phyloP scores from a whole-genome alignment of 2,113 vertebrate species.

The Burhinus oedicnemus region DNA sequence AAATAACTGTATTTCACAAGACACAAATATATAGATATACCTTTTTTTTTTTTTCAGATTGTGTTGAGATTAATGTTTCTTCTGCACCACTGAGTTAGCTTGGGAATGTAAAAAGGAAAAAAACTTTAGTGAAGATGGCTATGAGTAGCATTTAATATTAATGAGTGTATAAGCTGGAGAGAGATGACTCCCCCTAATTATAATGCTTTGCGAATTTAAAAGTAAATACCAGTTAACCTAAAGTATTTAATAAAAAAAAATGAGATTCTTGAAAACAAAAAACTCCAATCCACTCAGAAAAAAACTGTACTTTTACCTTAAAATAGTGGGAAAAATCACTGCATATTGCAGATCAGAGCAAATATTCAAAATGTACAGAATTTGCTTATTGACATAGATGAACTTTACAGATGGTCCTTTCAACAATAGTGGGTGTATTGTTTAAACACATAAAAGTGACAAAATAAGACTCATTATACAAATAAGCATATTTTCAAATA shows the following conservation, averaged over 20 bases:
- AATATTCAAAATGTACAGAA: not conserved
- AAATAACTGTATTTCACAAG: not conserved
- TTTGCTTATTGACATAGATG: not conserved
- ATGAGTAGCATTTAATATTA: not conserved
- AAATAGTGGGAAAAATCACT: not conserved
- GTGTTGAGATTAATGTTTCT: not conserved
- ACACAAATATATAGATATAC: not conserved
- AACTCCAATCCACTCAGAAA: not conserved
- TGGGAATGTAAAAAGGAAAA: not conserved
- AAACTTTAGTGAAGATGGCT: not conserved
- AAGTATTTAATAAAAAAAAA: not conserved
- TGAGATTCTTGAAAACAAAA: not conserved
- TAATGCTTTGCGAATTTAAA: not conserved
- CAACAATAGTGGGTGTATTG: not conserved
- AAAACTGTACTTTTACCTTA: not conserved
- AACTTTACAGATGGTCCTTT: not conserved
- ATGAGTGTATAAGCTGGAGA: not conserved
- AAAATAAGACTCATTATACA: not conserved
- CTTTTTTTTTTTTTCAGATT: not conserved
- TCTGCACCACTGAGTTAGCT: not conserved
- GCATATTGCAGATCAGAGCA: not conserved
- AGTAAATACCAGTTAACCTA: not conserved
- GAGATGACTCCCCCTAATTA: not conserved
- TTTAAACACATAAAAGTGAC: not conserved
- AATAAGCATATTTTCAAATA: not conserved